Conservation (phyloP, 2,888 invertebrate genomes). For the Balanococcus diminutus region DNA sequence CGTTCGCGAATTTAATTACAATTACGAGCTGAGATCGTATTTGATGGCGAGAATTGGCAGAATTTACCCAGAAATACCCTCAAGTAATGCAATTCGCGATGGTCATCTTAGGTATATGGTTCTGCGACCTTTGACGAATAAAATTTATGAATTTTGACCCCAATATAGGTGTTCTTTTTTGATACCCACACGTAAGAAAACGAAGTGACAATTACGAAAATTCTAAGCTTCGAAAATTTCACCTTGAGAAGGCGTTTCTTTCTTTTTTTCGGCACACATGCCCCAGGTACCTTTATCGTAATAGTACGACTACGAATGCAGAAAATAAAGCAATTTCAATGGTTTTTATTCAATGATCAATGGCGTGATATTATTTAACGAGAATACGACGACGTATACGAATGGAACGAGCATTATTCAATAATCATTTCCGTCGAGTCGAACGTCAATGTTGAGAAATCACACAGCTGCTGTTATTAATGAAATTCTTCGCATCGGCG, state of each 20-base stretch:
- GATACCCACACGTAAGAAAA: not conserved
- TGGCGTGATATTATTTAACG: not conserved
- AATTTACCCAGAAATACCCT: not conserved
- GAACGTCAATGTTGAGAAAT: not conserved
- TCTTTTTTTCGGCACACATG: not conserved
- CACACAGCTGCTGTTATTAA: not conserved
- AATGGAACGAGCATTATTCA: not conserved
- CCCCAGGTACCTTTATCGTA: not conserved
- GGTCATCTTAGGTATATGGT: not conserved
- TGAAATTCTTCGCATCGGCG: not conserved
- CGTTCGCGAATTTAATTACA: slow-evolving; percentile 39
- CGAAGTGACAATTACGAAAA: not conserved
- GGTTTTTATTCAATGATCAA: not conserved
- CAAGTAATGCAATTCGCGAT: not conserved
- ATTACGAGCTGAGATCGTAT: not conserved
- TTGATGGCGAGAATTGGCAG: not conserved
- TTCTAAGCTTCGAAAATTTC: not conserved
- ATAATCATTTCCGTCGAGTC: slow-evolving; percentile 10
- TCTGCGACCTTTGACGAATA: not conserved
- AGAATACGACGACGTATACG: no score
- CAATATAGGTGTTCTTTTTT: not conserved
- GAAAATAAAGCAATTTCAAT: not conserved
- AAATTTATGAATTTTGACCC: slow-evolving; percentile 15
- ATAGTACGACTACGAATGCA: not conserved
- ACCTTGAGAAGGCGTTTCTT: slow-evolving; percentile 15